Evolutionary conservation across 1,140 invertebrate species (phyloP).

Genomic region (Cecropterus lyciades): DNA sequence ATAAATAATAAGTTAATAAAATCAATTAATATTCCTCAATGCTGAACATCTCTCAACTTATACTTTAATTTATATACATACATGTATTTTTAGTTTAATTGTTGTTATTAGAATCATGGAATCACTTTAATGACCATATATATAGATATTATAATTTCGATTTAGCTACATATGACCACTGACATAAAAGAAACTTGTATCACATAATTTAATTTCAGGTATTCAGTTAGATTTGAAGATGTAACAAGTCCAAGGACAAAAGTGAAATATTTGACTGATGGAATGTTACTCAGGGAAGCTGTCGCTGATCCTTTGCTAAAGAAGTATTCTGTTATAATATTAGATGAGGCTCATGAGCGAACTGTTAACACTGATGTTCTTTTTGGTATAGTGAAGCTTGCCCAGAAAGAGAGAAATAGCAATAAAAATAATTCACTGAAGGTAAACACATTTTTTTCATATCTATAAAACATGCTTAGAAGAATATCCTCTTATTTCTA

Average conservation of each 20-base stretch:
- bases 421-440: constrained; percentile 87
- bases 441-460: constrained; percentile 71
- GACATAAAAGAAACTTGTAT: too few relatives aligned
- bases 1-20: too few relatives aligned
- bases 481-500: too few relatives aligned
- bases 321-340: constrained; percentile 93
- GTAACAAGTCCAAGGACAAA: constrained; percentile 90
- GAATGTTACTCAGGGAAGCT: constrained; percentile 96
- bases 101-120: too few relatives aligned
- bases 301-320: constrained; percentile 89
- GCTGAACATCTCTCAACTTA: too few relatives aligned
- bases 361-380: constrained; percentile 97
- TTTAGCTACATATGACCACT: too few relatives aligned
- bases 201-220: constrained; percentile 87
- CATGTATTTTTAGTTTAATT: too few relatives aligned
- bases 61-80: too few relatives aligned
- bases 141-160: too few relatives aligned
- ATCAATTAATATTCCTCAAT: too few relatives aligned
- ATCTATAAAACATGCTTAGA: too few relatives aligned
- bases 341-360: constrained; percentile 98
- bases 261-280: constrained; percentile 97
- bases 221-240: constrained; percentile 96
- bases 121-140: too few relatives aligned
- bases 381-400: constrained; percentile 94
- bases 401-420: constrained; percentile 89